Conservation (phyloP, 2,888 invertebrate species). For the Lacanobia oleracea region DNA sequence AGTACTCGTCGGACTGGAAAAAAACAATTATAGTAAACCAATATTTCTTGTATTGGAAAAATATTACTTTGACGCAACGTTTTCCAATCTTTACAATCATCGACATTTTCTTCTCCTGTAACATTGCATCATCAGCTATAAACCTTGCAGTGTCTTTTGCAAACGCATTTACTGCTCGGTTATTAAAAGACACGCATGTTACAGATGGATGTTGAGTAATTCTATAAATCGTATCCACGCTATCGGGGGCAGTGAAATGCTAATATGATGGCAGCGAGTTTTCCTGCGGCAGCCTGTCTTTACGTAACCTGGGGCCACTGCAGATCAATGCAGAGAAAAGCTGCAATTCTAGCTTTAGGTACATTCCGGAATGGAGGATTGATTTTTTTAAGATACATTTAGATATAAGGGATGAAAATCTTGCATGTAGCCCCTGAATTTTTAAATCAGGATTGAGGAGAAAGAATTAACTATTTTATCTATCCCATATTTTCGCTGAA, state of each 20-base stretch:
- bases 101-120: slow-evolving; percentile 8
- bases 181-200: slow-evolving; percentile 48
- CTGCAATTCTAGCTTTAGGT: slow-evolving; percentile 29
- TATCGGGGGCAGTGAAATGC: slow-evolving; percentile 59
- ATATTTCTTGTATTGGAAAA: slow-evolving; percentile 20
- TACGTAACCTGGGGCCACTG: slow-evolving; percentile 47
- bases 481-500: too few species aligned
- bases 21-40: slow-evolving; percentile 15
- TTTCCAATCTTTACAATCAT: slow-evolving; percentile 11
- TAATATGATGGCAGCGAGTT: slow-evolving; percentile 61
- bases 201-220: slow-evolving; percentile 54
- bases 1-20: slow-evolving; percentile 29
- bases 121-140: slow-evolving; percentile 18
- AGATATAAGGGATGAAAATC: too few species aligned
- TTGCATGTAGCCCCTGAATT: too few species aligned
- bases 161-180: slow-evolving; percentile 28
- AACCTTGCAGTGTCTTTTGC: slow-evolving; percentile 40
- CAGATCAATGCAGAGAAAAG: slow-evolving; percentile 38
- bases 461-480: too few species aligned
- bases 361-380: too few species aligned
- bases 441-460: too few species aligned
- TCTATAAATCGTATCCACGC: slow-evolving; percentile 49
- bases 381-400: too few species aligned
- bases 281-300: slow-evolving; percentile 49
- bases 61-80: slow-evolving; percentile 27